Conservation (phyloP, 2,888 invertebrate species). For the Aplocera efformata region DNA sequence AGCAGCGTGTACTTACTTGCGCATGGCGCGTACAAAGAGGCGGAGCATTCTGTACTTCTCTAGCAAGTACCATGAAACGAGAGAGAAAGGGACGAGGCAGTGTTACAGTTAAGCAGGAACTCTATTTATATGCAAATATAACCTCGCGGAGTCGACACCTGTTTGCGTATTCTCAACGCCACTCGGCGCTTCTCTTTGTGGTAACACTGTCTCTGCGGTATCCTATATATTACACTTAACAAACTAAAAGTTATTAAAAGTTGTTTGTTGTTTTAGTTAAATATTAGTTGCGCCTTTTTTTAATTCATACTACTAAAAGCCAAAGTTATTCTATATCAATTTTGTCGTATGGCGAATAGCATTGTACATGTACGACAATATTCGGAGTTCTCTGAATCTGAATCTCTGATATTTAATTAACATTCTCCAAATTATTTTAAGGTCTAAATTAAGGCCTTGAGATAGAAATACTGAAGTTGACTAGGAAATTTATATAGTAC, state of each 20-base stretch:
- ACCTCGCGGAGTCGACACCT: constrained; percentile 79
- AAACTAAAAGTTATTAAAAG: constrained; percentile 32
- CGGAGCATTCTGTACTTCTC: constrained; percentile 63
- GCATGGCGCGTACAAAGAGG: constrained; percentile 65
- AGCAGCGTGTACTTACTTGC: constrained; percentile 58
- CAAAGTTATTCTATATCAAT: too few relatives aligned
- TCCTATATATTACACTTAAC: constrained; percentile 65
- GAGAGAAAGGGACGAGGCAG: constrained; percentile 70
- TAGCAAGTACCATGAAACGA: constrained; percentile 50
- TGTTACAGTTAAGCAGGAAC: constrained; percentile 81
- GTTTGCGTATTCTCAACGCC: constrained; percentile 78
- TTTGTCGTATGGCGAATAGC: too few relatives aligned
- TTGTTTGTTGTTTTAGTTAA: too few relatives aligned
- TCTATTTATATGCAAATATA: constrained; percentile 81
- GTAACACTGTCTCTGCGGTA: constrained; percentile 66
- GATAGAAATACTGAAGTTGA: too few relatives aligned
- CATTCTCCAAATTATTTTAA: too few relatives aligned
- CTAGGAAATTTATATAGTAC: too few relatives aligned
- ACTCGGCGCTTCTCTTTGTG: constrained; percentile 66
- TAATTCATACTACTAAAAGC: too few relatives aligned
- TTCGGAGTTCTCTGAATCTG: too few relatives aligned
- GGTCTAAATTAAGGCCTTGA: too few relatives aligned
- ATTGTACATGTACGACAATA: too few relatives aligned
- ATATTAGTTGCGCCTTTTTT: too few relatives aligned
- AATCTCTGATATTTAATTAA: too few relatives aligned